Base-by-base conservation (phyloP, 2,113 vertebrate genomes). In the Propithecus coquereli region DNA sequence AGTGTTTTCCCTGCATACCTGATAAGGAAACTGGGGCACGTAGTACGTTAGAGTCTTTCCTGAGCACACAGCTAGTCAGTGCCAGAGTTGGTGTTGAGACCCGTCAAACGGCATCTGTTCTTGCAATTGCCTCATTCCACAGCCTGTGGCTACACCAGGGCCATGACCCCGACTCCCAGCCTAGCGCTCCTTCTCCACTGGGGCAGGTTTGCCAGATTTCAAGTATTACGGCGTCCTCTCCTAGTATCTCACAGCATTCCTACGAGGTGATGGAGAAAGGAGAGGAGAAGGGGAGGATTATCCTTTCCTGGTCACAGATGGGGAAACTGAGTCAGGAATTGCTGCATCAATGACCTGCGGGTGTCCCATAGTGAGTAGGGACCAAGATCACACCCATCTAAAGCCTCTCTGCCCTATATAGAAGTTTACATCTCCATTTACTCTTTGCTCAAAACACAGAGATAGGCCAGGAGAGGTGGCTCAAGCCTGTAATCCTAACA, bases 81-180 rank as follows among this genome's bases (percentile, higher is more conserved):
- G 9, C 61, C 10, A 34, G 23, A 66, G 88, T 25, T 52, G 57
- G 27, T 10, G 2, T 17, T 23, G 57, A 76, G 23, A 22, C 9
- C 30, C 34, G 10, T 45, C 63, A 86, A 14, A 63, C 9, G 50
- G 7, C 52, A 5, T 14, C 43, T 16, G 5, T 43, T 34, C 61
- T 14, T 37, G 70, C 77, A 17, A 1, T 12, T 40, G 47, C 40
- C 40, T 34, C 6, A 2, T 63, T 63, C 43, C 7, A 0, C 0
- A 3, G 12, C 68, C 18, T 37, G 8, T 4, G 13, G 27, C 30
- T 30, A 25, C 0, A 1, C 27, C 16, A 3, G 22, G 8, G 45
- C 57, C 8, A 3, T 6, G 20, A 76, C 11, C 66, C 30, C 16
- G 25, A 34, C 65, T 27, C n/a, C 34, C 7, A 63, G 25, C 34